phyloP scores from a whole-genome alignment of 2,888 invertebrate species.

The Melieria picta region DNA sequence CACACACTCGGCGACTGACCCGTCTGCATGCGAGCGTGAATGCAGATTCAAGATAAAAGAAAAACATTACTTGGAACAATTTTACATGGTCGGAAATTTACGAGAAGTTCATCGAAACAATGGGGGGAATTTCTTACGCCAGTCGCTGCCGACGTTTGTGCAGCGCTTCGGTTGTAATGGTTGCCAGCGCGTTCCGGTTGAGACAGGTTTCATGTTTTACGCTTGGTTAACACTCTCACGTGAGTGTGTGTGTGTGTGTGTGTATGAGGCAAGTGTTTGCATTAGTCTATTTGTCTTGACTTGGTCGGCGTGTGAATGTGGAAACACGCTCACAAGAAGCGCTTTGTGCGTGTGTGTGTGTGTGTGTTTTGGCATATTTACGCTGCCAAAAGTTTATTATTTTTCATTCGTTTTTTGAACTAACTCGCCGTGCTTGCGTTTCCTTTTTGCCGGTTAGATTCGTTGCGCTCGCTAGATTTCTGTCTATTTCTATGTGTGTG shows the following conservation, averaged over 20 bases:
- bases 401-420: not conserved
- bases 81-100: constrained; percentile 12
- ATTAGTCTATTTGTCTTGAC: constrained; percentile 3
- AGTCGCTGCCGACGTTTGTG: not conserved
- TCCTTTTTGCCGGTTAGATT: too few species aligned
- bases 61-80: not conserved
- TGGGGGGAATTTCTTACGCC: not conserved
- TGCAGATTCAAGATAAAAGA: constrained; percentile 11
- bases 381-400: constrained; percentile 25
- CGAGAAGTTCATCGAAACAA: constrained; percentile 15
- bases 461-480: too few species aligned
- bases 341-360: not conserved
- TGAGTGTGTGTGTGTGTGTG: not conserved
- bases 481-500: too few species aligned
- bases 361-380: not conserved
- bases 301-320: not conserved
- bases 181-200: constrained; percentile 8
- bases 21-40: not conserved
- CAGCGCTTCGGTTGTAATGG: not conserved
- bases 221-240: not conserved
- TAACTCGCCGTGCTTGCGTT: too few species aligned
- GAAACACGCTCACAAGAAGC: not conserved
- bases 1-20: not conserved
- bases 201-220: constrained; percentile 19
- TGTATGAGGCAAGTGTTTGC: not conserved